These are phyloP conservation scores for Lasioglossum zephyrum DNA, from an alignment of 2,888 invertebrate genomes.

Conservation along the genomic window DNA sequence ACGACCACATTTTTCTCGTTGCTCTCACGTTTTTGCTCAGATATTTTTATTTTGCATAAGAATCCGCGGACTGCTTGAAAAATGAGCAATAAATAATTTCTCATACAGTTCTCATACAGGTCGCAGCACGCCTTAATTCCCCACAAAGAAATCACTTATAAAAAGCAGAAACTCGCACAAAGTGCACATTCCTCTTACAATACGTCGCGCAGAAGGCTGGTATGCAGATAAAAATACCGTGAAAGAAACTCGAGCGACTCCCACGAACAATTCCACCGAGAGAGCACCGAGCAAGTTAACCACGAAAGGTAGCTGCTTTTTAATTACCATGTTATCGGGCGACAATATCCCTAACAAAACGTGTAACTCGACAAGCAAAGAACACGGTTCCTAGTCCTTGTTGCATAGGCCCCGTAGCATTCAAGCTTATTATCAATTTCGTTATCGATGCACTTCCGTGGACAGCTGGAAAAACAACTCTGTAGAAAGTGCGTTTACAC, in stretches of 20 bases:
- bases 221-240: not conserved
- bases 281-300: not conserved
- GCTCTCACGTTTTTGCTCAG: too few species aligned
- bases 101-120: not conserved
- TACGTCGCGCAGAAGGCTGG: not conserved
- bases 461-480: conserved; percentile 33
- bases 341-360: not conserved
- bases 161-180: not conserved
- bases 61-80: not conserved
- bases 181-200: not conserved
- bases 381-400: not conserved
- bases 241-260: not conserved
- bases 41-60: not conserved
- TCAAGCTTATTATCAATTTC: conserved; percentile 50
- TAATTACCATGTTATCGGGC: not conserved
- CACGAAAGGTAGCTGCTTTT: not conserved
- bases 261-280: not conserved
- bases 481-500: conserved; percentile 65
- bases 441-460: conserved; percentile 69
- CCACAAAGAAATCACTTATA: not conserved
- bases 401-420: not conserved
- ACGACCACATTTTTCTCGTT: too few species aligned
- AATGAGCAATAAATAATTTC: not conserved
- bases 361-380: not conserved
- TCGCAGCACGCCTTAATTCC: not conserved